Evolutionary conservation across 2,113 vertebrate species (phyloP).

Genomic region (Xenopus borealis): DNA sequence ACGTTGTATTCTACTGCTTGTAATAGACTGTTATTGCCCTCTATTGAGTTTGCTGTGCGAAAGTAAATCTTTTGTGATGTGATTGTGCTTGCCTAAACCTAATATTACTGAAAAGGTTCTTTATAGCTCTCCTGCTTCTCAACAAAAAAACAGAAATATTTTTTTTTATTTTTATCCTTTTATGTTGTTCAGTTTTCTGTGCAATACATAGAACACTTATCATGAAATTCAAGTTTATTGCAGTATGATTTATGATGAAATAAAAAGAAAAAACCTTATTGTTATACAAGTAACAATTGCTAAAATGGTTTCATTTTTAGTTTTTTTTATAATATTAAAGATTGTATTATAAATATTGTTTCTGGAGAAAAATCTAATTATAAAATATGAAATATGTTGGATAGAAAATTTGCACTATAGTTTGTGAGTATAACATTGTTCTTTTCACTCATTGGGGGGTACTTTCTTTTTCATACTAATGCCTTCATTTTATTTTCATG

Average conservation of each 20-base stretch:
- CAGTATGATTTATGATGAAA: not conserved
- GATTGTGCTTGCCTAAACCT: constrained; percentile 85
- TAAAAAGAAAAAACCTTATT: not conserved
- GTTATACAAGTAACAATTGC: not conserved
- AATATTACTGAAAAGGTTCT: constrained; percentile 79
- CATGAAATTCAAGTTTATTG: constrained; percentile 41
- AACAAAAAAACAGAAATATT: constrained; percentile 74
- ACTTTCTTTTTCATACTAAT: too few species aligned
- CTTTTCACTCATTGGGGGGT: too few species aligned
- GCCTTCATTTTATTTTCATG: too few species aligned
- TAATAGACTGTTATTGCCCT: constrained; percentile 96
- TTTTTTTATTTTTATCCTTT: constrained; percentile 96
- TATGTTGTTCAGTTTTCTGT: constrained; percentile 61
- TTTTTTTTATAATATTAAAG: too few species aligned
- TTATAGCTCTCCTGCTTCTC: constrained; percentile 76
- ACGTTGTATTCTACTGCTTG: constrained; percentile 68
- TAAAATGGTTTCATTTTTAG: too few species aligned
- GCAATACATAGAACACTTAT: constrained; percentile 41
- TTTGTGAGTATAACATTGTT: too few species aligned
- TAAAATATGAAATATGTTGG: too few species aligned
- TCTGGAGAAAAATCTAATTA: too few species aligned
- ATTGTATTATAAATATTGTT: too few species aligned
- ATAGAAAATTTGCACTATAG: too few species aligned
- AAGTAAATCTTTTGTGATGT: constrained; percentile 92
- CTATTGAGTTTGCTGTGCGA: constrained; percentile 89